These are phyloP conservation scores for Neodiprion fabricii DNA, from an alignment of 1,140 invertebrate genomes.

Conservation along the genomic window DNA sequence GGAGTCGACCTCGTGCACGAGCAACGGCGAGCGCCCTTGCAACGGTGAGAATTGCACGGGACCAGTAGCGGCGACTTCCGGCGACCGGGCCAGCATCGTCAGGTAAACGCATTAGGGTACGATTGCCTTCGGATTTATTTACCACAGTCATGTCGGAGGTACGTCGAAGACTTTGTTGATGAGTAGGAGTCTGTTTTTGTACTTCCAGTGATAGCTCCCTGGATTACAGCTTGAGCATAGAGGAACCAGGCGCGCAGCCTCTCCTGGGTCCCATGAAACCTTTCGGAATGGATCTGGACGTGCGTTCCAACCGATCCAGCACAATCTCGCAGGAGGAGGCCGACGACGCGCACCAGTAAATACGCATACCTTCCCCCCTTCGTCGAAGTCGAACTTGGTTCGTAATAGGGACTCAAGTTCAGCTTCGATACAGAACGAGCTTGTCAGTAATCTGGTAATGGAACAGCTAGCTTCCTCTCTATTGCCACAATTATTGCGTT, in stretches of 20 bases:
- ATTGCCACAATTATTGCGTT: not conserved
- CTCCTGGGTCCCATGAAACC: conserved; percentile 52
- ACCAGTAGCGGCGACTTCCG: conserved; percentile 19
- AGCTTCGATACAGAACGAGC: too few relatives aligned
- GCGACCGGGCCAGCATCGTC: conserved; percentile 47
- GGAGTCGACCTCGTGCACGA: conserved; percentile 34
- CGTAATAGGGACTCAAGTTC: too few relatives aligned
- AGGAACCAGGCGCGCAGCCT: conserved; percentile 45
- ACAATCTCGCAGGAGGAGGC: conserved; percentile 62
- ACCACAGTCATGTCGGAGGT: not conserved
- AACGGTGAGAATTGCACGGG: conserved; percentile 39
- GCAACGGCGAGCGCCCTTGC: conserved; percentile 37
- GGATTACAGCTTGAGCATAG: conserved; percentile 55
- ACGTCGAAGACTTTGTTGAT: conserved; percentile 44
- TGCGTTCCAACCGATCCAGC: conserved; percentile 64
- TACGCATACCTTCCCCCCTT: too few relatives aligned
- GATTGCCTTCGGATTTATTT: conserved; percentile 14
- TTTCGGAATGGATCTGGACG: conserved; percentile 64
- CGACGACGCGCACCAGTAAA: conserved; percentile 40
- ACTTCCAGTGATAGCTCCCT: conserved; percentile 64
- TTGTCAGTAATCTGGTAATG: not conserved
- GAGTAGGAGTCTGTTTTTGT: conserved; percentile 59
- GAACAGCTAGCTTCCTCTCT: too few relatives aligned
- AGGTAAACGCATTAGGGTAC: conserved; percentile 50
- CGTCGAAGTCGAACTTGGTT: too few relatives aligned